Conservation (phyloP, 1,140 invertebrate genomes). For the Bombus waltoni region DNA sequence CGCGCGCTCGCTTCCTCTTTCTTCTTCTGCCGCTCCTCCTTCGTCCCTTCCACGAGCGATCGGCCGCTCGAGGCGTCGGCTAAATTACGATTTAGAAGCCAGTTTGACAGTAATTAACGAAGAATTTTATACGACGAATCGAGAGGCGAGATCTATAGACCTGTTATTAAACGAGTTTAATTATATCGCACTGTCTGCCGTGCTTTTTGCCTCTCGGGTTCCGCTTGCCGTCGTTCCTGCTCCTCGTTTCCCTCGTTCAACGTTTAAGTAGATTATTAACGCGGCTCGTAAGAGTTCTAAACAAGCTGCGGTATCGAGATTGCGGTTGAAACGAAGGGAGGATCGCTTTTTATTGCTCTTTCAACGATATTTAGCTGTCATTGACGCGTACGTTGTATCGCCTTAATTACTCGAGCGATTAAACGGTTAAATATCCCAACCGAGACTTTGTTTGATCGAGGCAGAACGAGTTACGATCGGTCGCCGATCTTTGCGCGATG, state of each 20-base stretch:
- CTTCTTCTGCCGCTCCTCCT: neutral
- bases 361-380: too few relatives aligned
- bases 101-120: slow-evolving; percentile 71
- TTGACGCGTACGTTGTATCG: too few relatives aligned
- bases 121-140: slow-evolving; percentile 63
- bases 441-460: too few relatives aligned
- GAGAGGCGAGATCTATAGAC: slow-evolving; percentile 61
- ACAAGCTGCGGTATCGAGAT: too few relatives aligned
- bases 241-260: neutral
- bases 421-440: too few relatives aligned
- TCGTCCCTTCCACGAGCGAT: neutral
- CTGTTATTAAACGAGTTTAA: slow-evolving; percentile 67
- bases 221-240: neutral
- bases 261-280: neutral
- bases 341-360: too few relatives aligned
- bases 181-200: slow-evolving; percentile 48
- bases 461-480: too few relatives aligned
- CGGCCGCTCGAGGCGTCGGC: slow-evolving; percentile 40
- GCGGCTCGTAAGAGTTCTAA: neutral
- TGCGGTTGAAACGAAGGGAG: too few relatives aligned
- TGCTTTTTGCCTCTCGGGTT: too few relatives aligned
- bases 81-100: slow-evolving; percentile 67
- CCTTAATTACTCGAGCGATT: too few relatives aligned
- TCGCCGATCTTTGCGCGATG: too few relatives aligned
- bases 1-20: neutral